Evolutionary conservation across 2,888 invertebrate species (phyloP).

Genomic region (Neria commutata): DNA sequence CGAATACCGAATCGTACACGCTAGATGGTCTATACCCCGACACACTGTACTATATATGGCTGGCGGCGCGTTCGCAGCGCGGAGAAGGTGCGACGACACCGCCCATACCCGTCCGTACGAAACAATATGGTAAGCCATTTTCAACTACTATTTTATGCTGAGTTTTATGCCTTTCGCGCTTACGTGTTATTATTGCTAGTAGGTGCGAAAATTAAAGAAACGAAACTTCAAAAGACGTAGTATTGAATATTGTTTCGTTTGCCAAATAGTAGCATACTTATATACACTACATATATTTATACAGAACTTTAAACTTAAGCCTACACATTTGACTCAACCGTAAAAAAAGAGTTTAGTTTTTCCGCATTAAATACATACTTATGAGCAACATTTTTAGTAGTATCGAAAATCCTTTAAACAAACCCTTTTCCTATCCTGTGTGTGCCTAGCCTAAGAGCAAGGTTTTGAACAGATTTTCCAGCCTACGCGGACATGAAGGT

Average conservation of each 20-base stretch:
- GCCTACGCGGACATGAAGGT: slow-evolving; percentile 22
- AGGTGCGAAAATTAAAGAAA: slow-evolving; percentile 24
- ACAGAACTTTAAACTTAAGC: slow-evolving; percentile 1
- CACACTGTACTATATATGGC: slow-evolving; percentile 95
- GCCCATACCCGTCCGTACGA: slow-evolving; percentile 91
- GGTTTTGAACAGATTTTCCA: background rate
- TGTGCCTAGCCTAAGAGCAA: background rate
- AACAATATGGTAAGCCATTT: slow-evolving; percentile 90
- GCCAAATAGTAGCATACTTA: background rate
- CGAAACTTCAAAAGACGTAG: background rate
- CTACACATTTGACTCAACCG: too few relatives aligned
- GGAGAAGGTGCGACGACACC: slow-evolving; percentile 97
- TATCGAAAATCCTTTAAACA: background rate
- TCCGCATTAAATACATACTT: background rate
- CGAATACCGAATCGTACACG: slow-evolving; percentile 83
- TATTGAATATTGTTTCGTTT: background rate
- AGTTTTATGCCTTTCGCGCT: slow-evolving; percentile 1
- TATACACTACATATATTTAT: too few relatives aligned
- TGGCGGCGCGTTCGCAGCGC: slow-evolving; percentile 89
- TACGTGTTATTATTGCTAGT: too few relatives aligned
- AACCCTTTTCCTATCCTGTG: background rate
- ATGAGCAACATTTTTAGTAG: background rate
- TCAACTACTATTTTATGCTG: slow-evolving; percentile 9
- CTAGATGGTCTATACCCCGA: slow-evolving; percentile 92
- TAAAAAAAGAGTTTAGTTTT: background rate